These are phyloP conservation scores for Daptonema setosum DNA, from an alignment of 2,888 invertebrate genomes.

Conservation along the genomic window DNA sequence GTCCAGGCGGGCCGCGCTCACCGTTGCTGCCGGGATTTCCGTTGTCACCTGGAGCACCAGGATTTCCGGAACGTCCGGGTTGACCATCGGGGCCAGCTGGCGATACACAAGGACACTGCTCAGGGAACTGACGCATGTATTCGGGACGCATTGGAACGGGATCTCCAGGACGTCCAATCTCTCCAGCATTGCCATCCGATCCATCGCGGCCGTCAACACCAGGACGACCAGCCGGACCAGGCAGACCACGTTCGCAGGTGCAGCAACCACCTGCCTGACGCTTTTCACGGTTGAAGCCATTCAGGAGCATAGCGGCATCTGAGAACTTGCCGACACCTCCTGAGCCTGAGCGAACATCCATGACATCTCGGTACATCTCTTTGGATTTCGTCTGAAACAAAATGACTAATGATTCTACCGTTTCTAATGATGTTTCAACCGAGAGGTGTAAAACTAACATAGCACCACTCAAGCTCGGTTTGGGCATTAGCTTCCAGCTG, in stretches of 20 bases:
- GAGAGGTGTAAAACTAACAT: too few species aligned
- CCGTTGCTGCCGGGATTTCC: background rate
- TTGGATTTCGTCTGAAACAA: background rate
- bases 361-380: background rate
- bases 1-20: background rate
- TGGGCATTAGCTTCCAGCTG: conserved; percentile 24
- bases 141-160: background rate
- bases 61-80: background rate
- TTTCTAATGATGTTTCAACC: too few species aligned
- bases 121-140: background rate
- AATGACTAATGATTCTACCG: too few species aligned
- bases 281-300: background rate
- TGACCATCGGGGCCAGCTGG: background rate
- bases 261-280: conserved; percentile 9
- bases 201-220: conserved; percentile 20
- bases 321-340: background rate
- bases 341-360: background rate
- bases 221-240: conserved; percentile 19
- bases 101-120: background rate
- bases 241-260: conserved; percentile 24
- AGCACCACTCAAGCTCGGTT: conserved; percentile 24
- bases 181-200: conserved; percentile 7
- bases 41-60: background rate
- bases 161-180: background rate
- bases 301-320: background rate